Conservation (phyloP, 2,888 invertebrate species). For the Ptilodon capucinus region DNA sequence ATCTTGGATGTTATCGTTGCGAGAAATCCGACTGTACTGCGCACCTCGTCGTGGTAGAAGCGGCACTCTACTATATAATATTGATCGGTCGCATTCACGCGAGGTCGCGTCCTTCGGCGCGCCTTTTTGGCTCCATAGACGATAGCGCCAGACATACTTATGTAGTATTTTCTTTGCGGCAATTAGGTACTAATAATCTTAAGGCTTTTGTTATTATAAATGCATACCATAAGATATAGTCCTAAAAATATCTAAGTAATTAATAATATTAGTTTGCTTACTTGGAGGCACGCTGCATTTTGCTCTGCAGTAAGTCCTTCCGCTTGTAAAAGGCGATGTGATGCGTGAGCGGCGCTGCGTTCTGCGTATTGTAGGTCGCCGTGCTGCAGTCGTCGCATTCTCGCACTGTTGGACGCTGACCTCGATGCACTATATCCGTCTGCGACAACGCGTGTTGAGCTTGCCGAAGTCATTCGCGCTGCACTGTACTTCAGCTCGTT, state of each 20-base stretch:
- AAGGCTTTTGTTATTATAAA: not conserved
- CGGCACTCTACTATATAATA: conserved; percentile 61
- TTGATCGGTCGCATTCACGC: conserved; percentile 72
- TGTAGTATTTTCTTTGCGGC: conserved; percentile 7
- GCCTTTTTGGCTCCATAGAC: conserved; percentile 65
- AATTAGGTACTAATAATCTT: not conserved
- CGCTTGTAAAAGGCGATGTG: conserved; percentile 90
- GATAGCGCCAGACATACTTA: conserved; percentile 21
- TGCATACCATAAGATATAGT: no score
- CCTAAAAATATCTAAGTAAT: not conserved
- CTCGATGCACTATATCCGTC: conserved; percentile 91
- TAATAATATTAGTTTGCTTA: conserved; percentile 55
- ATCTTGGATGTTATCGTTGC: conserved; percentile 62
- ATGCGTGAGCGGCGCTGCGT: conserved; percentile 89
- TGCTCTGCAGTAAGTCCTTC: conserved; percentile 94
- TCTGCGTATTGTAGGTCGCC: conserved; percentile 93
- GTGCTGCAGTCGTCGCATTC: conserved; percentile 85
- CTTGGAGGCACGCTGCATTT: conserved; percentile 91
- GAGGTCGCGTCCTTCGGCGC: conserved; percentile 82
- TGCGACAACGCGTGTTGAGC: conserved; percentile 88
- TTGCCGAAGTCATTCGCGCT: conserved; percentile 90
- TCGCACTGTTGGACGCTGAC: conserved; percentile 73
- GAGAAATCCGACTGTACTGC: conserved; percentile 69
- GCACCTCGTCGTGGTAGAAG: conserved; percentile 54
- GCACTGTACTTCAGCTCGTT: conserved; percentile 93